phyloP scores from a whole-genome alignment of 1,140 invertebrate species.

The Hypsibius dujardini region DNA sequence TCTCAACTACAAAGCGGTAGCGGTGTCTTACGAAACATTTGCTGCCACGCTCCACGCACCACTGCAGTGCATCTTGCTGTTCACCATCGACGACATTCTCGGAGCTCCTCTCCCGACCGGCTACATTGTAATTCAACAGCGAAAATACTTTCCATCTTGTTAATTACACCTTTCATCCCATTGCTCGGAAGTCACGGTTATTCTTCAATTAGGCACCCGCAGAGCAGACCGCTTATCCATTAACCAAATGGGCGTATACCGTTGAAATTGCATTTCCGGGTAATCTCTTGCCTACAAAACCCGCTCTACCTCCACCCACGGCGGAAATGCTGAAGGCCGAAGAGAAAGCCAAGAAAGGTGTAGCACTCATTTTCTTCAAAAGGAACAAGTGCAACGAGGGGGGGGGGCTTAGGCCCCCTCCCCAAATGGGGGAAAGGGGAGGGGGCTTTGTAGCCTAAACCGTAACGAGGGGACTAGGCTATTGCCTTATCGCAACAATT shows the following conservation, averaged over 20 bases:
- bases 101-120: neutral
- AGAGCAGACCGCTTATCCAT: neutral
- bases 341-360: slow-evolving; percentile 1
- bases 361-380: too few relatives aligned
- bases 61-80: neutral
- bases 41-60: too few relatives aligned
- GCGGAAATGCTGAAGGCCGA: slow-evolving; percentile 4
- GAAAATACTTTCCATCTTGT: neutral
- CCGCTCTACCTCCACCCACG: neutral
- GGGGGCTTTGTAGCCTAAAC: too few relatives aligned
- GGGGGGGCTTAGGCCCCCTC: too few relatives aligned
- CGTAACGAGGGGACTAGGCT: too few relatives aligned
- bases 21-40: neutral
- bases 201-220: neutral
- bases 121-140: neutral
- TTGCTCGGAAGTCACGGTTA: neutral
- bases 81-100: neutral
- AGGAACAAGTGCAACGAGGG: too few relatives aligned
- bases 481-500: too few relatives aligned
- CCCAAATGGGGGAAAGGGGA: too few relatives aligned
- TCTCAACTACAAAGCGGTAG: neutral
- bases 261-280: neutral
- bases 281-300: neutral
- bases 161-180: neutral
- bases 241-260: slow-evolving; percentile 4